Evolutionary conservation across 1,140 invertebrate genomes (phyloP).

Genomic region (Spodoptera frugiperda): DNA sequence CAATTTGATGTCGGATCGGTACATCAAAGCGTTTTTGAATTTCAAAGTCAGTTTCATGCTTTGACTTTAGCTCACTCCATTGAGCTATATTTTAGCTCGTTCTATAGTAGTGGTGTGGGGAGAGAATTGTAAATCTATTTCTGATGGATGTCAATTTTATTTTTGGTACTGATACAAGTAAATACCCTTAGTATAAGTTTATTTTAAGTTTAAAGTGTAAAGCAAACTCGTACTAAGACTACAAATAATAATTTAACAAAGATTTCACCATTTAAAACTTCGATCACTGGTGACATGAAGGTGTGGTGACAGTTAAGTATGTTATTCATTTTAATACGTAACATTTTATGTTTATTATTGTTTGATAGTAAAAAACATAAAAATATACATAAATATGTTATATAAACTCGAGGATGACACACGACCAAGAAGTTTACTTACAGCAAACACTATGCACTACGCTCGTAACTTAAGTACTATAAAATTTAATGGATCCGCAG

Average conservation of each 20-base stretch:
- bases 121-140: neutral
- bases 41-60: constrained; percentile 62
- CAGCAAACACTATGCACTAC: constrained; percentile 21
- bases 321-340: neutral
- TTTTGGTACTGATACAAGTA: neutral
- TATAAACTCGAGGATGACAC: neutral
- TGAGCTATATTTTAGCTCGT: constrained; percentile 51
- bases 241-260: too few species aligned
- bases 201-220: too few species aligned
- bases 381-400: neutral
- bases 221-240: too few species aligned
- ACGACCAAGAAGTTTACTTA: constrained; percentile 4
- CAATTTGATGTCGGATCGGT: constrained; percentile 57
- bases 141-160: neutral
- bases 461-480: constrained; percentile 15
- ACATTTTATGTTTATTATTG: too few species aligned
- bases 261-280: too few species aligned
- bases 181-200: too few species aligned
- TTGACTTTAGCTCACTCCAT: constrained; percentile 50
- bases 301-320: too few species aligned
- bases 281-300: too few species aligned
- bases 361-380: too few species aligned
- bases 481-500: constrained; percentile 25
- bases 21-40: constrained; percentile 66
- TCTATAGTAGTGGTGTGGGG: neutral